Base-by-base conservation (phyloP, 2,888 invertebrate genomes). In the Philereme transversata region DNA sequence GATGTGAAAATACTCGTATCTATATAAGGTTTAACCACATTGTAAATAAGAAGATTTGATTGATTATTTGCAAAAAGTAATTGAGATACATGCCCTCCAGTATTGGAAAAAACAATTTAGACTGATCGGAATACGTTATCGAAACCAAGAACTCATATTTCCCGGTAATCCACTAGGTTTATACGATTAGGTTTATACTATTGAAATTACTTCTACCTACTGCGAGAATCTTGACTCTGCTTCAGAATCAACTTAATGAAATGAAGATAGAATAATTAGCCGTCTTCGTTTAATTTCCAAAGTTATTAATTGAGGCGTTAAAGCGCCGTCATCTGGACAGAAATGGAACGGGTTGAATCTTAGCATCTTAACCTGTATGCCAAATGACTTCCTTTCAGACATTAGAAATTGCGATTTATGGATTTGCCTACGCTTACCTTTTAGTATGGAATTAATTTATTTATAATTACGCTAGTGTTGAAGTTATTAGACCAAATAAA, bases 281-380 rank as follows among this genome's bases (percentile, higher is more conserved):
- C 81, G 82, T 77, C 82, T 84, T 77, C 81, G 78, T 82, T 81
- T 87, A 88, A 90, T 88, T 90, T 88, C 76, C 81, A 86, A 87
- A 90, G 89, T 90, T 89, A 89, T 86, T 89, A 90, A 91, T 86
- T 87, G 85, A 84, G 76, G 75, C 83, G 83, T 84, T 86, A 83
- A 81, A 82, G 85, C 78, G 79, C 78, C 85, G 87, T 83, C 88
- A 90, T 87, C 88, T 89, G 90, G 71, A 43, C 51, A 35, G 35
- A 50, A 59, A 58, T 51, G 47, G 70, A 78, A 70, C 64, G 76
- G 72, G 76, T 52, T 52, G 41, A 51, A 71, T 38, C 36, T 38
- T 38, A 38, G 73, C 9, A 22, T 64, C 57, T 57, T 56, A 65
- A 59, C 60, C 64, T 70, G 63, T 58, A 62, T 67, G 64, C 67